Percentiles rank a stretch among this genome's conserved stretches.
phyloP scores from a whole-genome alignment of 2,797 vertebrate species.

The Gadopsis bispinosus region DNA sequence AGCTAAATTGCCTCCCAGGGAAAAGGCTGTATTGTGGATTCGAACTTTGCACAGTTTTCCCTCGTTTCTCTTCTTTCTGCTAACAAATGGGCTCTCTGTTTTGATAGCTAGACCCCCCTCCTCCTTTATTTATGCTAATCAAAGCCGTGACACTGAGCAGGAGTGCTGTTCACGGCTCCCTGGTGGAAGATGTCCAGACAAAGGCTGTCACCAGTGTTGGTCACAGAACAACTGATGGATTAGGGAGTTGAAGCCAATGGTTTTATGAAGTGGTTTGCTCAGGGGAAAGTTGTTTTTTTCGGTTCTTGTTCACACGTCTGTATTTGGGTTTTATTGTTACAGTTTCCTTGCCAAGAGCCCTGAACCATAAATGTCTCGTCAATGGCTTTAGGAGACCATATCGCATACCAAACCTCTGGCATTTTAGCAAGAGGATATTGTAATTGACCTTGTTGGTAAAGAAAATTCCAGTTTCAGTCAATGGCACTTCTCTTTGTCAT shows the following conservation, averaged over 20 bases:
- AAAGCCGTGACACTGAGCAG: slow-evolving; percentile 76
- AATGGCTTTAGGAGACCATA: slow-evolving; percentile 37
- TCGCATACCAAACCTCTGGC: slow-evolving; percentile 23
- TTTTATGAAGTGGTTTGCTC: slow-evolving; percentile 67
- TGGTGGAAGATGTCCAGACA: slow-evolving; percentile 73
- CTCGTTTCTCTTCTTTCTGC: slow-evolving; percentile 60
- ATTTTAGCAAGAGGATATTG: slow-evolving; percentile 46
- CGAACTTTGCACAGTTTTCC: slow-evolving; percentile 68
- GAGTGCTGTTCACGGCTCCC: slow-evolving; percentile 68
- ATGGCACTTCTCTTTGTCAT: slow-evolving; percentile 78
- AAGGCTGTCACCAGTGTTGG: slow-evolving; percentile 84
- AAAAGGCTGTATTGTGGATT: slow-evolving; percentile 66
- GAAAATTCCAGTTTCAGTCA: slow-evolving; percentile 65
- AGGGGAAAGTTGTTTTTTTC: slow-evolving; percentile 54
- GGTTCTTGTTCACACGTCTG: slow-evolving; percentile 57
- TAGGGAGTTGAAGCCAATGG: slow-evolving; percentile 70
- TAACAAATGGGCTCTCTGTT: slow-evolving; percentile 83
- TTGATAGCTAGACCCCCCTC: slow-evolving; percentile 61
- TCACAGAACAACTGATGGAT: slow-evolving; percentile 83
- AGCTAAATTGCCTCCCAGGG: slow-evolving; percentile 78
- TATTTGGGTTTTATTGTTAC: slow-evolving; percentile 53
- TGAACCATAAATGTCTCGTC: slow-evolving; percentile 52
- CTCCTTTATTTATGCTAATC: slow-evolving; percentile 84
- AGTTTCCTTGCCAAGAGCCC: slow-evolving; percentile 56
- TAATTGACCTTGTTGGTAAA: slow-evolving; percentile 68